Evolutionary conservation across 2,888 invertebrate species (phyloP).

Genomic region (Habroteleia sp.): DNA sequence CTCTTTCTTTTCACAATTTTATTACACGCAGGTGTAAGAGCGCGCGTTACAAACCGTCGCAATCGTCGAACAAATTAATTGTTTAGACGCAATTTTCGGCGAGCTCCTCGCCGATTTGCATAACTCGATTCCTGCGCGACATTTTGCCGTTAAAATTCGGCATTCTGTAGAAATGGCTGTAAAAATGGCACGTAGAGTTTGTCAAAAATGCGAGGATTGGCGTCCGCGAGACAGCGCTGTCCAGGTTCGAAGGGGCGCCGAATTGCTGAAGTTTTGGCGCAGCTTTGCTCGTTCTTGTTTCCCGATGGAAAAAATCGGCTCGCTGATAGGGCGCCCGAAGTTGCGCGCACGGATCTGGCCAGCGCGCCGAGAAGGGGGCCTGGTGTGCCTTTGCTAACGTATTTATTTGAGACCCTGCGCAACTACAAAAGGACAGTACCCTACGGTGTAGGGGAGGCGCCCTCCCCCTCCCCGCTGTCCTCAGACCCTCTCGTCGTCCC

Average conservation of each 20-base stretch:
- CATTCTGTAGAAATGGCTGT: too few species aligned
- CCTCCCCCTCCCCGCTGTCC: constrained; percentile 59
- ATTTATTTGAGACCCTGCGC: constrained; percentile 79
- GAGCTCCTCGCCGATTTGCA: too few species aligned
- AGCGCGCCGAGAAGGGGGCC: constrained; percentile 72
- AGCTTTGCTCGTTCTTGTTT: too few species aligned
- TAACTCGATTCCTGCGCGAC: too few species aligned
- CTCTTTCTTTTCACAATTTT: constrained; percentile 55
- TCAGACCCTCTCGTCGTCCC: constrained; percentile 65
- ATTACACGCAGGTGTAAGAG: constrained; percentile 53
- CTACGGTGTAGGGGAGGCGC: constrained; percentile 70
- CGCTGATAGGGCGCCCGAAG: constrained; percentile 48
- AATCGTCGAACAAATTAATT: too few species aligned
- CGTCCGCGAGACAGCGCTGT: too few species aligned
- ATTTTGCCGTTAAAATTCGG: too few species aligned
- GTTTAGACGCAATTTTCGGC: neutral
- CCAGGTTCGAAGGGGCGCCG: too few species aligned
- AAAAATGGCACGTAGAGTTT: too few species aligned
- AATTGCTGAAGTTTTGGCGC: too few species aligned
- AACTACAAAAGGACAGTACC: constrained; percentile 77
- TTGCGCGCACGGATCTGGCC: constrained; percentile 67
- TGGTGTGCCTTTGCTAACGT: constrained; percentile 77
- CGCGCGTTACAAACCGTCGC: constrained; percentile 21
- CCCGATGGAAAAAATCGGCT: constrained; percentile 31
- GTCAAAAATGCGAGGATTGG: too few species aligned